Evolutionary conservation across 2,888 invertebrate genomes (phyloP).

Genomic region (Drosophila meridionalis): DNA sequence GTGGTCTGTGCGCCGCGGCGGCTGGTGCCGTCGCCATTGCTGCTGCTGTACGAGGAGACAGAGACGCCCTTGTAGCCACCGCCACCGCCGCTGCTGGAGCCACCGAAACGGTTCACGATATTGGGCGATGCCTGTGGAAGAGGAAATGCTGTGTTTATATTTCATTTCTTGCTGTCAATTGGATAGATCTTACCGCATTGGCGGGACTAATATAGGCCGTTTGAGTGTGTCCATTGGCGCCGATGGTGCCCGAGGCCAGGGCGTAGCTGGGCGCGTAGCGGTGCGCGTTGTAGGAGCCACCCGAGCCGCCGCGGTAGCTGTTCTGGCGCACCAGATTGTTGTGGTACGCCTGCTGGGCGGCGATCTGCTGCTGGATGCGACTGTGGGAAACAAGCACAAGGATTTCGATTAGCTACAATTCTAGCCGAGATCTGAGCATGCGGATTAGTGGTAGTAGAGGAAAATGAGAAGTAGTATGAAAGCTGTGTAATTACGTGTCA

Average conservation of each 20-base stretch:
- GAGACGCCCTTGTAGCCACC: conserved; percentile 86
- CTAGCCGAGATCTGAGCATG: neutral
- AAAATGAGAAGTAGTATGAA: neutral
- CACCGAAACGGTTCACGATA: conserved; percentile 71
- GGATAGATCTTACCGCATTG: conserved; percentile 86
- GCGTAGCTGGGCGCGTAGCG: conserved; percentile 85
- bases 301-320: conserved; percentile 40
- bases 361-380: conserved; percentile 81
- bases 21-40: conserved; percentile 87
- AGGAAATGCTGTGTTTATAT: neutral
- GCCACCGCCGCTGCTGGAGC: conserved; percentile 64
- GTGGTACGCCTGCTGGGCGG: conserved; percentile 78
- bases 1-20: conserved; percentile 88
- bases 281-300: conserved; percentile 55
- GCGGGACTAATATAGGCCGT: conserved; percentile 87
- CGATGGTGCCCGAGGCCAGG: conserved; percentile 86
- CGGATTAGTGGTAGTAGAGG: conserved; percentile 10
- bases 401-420: neutral
- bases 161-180: too few relatives aligned
- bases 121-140: conserved; percentile 76
- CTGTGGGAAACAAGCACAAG: conserved; percentile 30
- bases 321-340: conserved; percentile 67
- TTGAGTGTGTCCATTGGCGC: conserved; percentile 87
- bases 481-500: conserved; percentile 80
- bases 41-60: conserved; percentile 88